Conservation (phyloP, 2,113 vertebrate species). For the Tapirus terrestris region DNA sequence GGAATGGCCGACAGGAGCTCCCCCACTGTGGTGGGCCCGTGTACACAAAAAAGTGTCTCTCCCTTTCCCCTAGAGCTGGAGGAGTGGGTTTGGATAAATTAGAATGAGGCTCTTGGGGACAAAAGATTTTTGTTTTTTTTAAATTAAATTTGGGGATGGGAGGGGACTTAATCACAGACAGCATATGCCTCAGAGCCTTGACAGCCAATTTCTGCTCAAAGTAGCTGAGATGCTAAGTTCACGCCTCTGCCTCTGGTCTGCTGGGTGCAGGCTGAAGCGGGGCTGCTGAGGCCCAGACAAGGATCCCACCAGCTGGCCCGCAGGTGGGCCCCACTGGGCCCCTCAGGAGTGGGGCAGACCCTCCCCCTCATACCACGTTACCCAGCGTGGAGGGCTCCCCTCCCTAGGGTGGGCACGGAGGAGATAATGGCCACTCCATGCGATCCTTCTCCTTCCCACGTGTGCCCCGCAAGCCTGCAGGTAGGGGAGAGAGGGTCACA, state of each 20-base stretch:
- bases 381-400: not conserved
- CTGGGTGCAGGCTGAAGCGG: not conserved
- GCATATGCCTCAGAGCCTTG: not conserved
- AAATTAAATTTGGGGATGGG: not conserved
- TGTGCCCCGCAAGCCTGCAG: not conserved
- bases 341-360: not conserved
- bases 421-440: fast-evolving
- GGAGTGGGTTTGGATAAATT: not conserved
- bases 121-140: not conserved
- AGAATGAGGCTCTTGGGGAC: not conserved
- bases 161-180: not conserved
- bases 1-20: fast-evolving
- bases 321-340: not conserved
- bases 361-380: not conserved
- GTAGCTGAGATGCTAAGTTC: not conserved
- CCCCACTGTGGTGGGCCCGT: fast-evolving
- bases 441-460: not conserved
- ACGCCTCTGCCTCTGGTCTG: not conserved
- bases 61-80: not conserved
- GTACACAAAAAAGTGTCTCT: not conserved
- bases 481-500: not conserved
- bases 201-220: not conserved
- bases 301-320: not conserved
- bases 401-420: no score
- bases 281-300: not conserved